Conservation (phyloP, 1,140 invertebrate genomes). For the Drosophila punjabiensis region DNA sequence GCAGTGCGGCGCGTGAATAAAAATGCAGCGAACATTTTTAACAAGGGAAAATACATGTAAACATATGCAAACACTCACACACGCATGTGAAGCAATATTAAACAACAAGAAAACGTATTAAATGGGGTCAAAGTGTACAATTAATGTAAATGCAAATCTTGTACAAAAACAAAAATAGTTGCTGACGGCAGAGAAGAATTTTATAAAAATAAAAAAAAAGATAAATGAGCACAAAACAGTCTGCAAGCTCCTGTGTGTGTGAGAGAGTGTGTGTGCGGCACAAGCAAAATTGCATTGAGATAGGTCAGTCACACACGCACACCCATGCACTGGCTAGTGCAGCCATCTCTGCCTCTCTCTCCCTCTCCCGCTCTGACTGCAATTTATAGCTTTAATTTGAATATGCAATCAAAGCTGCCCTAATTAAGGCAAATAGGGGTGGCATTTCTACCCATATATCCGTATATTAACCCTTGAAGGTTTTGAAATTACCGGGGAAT, state of each 20-base stretch:
- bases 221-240: constrained; percentile 72
- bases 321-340: constrained; percentile 45
- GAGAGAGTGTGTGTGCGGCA: constrained; percentile 35
- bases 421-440: constrained; percentile 67
- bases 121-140: constrained; percentile 68
- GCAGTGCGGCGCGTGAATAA: constrained; percentile 58
- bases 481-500: constrained; percentile 21
- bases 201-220: constrained; percentile 70
- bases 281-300: constrained; percentile 83
- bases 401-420: constrained; percentile 49
- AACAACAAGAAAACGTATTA: constrained; percentile 53
- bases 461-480: neutral
- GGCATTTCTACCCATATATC: constrained; percentile 10
- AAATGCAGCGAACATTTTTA: constrained; percentile 61
- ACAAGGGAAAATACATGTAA: constrained; percentile 11
- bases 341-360: constrained; percentile 41
- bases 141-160: constrained; percentile 80
- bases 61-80: neutral
- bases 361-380: constrained; percentile 6
- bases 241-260: constrained; percentile 29
- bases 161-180: constrained; percentile 38
- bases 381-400: constrained; percentile 48
- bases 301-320: constrained; percentile 82
- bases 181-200: constrained; percentile 39
- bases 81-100: neutral